phyloP scores from a whole-genome alignment of 2,888 invertebrate genomes.

The Cephus sareptanus region DNA sequence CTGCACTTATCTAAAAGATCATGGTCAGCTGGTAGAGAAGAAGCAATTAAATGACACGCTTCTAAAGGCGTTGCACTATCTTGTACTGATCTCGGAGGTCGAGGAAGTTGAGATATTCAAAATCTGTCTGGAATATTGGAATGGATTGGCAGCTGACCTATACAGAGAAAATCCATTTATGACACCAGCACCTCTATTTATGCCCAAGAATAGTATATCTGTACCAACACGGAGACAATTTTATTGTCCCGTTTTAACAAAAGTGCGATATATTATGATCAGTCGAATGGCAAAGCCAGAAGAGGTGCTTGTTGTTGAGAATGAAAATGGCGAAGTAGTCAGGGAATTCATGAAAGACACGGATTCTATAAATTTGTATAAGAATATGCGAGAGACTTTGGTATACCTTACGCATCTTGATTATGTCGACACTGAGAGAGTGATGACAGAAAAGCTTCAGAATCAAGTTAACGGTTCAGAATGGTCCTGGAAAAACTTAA shows the following conservation, averaged over 20 bases:
- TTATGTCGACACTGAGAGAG: slow-evolving; percentile 95
- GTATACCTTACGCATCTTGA: slow-evolving; percentile 99
- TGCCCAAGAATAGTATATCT: slow-evolving; percentile 59
- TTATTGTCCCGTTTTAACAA: slow-evolving; percentile 84
- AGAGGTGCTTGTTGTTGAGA: slow-evolving; percentile 99
- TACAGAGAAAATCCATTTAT: slow-evolving; percentile 88
- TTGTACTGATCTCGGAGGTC: slow-evolving; percentile 95
- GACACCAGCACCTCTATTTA: slow-evolving; percentile 64
- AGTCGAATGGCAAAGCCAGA: slow-evolving; percentile 99
- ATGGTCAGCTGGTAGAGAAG: slow-evolving; percentile 89
- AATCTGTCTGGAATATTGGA: slow-evolving; percentile 99
- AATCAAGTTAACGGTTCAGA: slow-evolving; percentile 98
- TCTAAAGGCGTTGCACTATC: slow-evolving; percentile 86
- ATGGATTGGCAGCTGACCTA: slow-evolving; percentile 89
- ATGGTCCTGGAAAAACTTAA: slow-evolving; percentile 99
- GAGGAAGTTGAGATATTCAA: slow-evolving; percentile 99
- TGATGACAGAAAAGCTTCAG: slow-evolving; percentile 98
- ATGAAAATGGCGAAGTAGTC: slow-evolving; percentile 99
- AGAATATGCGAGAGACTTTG: slow-evolving; percentile 97
- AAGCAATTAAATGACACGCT: slow-evolving; percentile 81
- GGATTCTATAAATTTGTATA: slow-evolving; percentile 98
- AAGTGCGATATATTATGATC: slow-evolving; percentile 97
- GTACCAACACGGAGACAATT: slow-evolving; percentile 74
- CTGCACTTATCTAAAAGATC: slow-evolving; percentile 96
- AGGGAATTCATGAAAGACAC: slow-evolving; percentile 99